Evolutionary conservation across 2,797 vertebrate species (phyloP), one percentile per base, ranked within the genome.

Genomic region (Alauda arvensis): DNA sequence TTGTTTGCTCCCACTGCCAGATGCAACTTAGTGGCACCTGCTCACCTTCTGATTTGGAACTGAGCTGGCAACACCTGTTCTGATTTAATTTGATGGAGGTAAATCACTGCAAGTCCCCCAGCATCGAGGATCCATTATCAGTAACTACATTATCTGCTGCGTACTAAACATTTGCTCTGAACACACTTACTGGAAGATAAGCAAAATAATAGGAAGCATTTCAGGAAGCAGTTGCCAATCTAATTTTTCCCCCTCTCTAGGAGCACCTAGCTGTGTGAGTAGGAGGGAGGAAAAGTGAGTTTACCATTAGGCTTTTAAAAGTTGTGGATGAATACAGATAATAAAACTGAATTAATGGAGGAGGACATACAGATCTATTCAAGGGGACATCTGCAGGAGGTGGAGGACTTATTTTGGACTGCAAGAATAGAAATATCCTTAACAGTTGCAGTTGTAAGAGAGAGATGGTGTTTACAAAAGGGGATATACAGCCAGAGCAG

Each of bases 51-150:
- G 83, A 85, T 77, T 91, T 33, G 8, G 79, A 89, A 88, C 67
- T 43, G 87, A 89, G 67, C 68, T 89, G 83, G 85, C 57, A 91
- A 85, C 83, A 93, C 88, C 89, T 94, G 90, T 80, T 95, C 92
- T 91, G 86, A 92, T 93, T 95, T 94, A 89, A 94, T 92, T 84
- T 40, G 20, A 91, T 84, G 90, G 86, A 90, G 65, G 80, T 76
- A 96, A 92, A 91, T 94, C 78, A 85, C 88, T 77, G 74, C 82
- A 56, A 25, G 12, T 84, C 69, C 26, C 85, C 43, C 84, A 84
- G 82, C 87, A 92, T 88, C 76, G 82, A 90, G 85, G 74, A 78
- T 86, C 81, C 83, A 77, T 95, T 93, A 93, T 88, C 11, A 0
- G 83, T 90, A 95, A 94, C 71, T 86, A 86, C 81, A 89, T 94